These are phyloP conservation scores for Gobiocypris rarus DNA, from an alignment of 2,113 vertebrate species.

Conservation along the genomic window DNA sequence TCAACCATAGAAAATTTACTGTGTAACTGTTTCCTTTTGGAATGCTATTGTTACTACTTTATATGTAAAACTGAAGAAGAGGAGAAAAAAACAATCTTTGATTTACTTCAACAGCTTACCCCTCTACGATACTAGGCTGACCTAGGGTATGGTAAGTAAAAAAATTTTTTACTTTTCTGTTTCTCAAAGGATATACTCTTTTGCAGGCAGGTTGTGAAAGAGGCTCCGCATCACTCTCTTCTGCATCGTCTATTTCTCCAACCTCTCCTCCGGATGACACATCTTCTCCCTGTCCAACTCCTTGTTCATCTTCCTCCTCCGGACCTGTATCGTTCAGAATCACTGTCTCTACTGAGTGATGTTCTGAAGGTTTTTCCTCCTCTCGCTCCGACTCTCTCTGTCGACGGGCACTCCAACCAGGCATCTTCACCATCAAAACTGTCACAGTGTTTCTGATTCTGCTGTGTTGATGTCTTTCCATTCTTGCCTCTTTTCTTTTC, in stretches of 20 bases:
- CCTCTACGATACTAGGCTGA: not conserved
- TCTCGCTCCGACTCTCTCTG: too few species aligned
- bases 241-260: not conserved
- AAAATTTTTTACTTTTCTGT: not conserved
- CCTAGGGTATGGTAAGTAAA: not conserved
- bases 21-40: too few species aligned
- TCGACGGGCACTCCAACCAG: not conserved
- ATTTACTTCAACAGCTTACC: not conserved
- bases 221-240: not conserved
- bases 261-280: not conserved
- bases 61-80: not conserved
- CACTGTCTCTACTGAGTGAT: not conserved
- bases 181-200: not conserved
- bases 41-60: too few species aligned
- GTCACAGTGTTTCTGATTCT: not conserved
- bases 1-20: too few species aligned
- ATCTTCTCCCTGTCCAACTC: not conserved
- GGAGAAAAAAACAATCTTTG: not conserved
- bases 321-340: not conserved
- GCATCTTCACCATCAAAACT: not conserved
- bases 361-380: too few species aligned
- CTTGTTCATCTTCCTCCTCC: not conserved
- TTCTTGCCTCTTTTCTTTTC: not conserved
- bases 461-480: not conserved
- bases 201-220: not conserved